Percentiles rank a stretch among this genome's conserved stretches.
Evolutionary conservation across 1,140 invertebrate species (phyloP).

Genomic region (Condylostylus longicornis): DNA sequence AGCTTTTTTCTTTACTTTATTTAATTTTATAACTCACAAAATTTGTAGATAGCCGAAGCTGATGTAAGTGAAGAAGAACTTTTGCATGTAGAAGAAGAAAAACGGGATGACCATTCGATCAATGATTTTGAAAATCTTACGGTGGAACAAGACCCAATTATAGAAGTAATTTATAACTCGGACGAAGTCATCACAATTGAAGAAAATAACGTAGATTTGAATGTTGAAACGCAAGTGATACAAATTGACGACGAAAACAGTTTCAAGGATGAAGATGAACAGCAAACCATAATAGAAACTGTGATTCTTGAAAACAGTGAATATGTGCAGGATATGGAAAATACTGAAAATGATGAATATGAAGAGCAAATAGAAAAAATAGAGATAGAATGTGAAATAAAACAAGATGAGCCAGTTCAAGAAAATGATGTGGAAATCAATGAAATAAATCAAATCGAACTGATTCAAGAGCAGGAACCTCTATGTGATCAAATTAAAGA

Average conservation of each 20-base stretch:
- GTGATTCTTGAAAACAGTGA: too few relatives aligned
- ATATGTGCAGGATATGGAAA: too few relatives aligned
- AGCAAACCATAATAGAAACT: not conserved
- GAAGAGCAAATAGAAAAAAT: slow-evolving; percentile 8
- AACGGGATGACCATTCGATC: slow-evolving; percentile 17
- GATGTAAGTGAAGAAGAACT: not conserved
- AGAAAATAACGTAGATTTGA: slow-evolving; percentile 9
- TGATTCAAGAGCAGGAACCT: too few relatives aligned
- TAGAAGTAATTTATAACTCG: not conserved
- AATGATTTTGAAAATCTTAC: slow-evolving; percentile 4
- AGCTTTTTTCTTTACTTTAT: not conserved
- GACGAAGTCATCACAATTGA: slow-evolving; percentile 9
- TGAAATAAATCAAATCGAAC: too few relatives aligned
- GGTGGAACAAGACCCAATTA: slow-evolving; percentile 8
- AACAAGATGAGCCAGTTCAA: not conserved
- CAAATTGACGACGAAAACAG: not conserved
- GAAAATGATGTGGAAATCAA: slow-evolving; percentile 18
- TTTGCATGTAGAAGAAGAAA: not conserved
- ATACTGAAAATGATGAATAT: slow-evolving; percentile 6
- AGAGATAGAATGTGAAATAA: slow-evolving; percentile 8
- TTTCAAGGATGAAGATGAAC: slow-evolving; percentile 4
- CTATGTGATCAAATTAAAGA: not conserved
- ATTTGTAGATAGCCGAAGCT: too few relatives aligned
- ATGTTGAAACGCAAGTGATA: not conserved
- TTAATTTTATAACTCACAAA: not conserved